A percentile compares a stretch with the other conserved stretches of the same genome.
Evolutionary conservation across 2,888 invertebrate species (phyloP).

Genomic region (Rhamphomyia laevipes): DNA sequence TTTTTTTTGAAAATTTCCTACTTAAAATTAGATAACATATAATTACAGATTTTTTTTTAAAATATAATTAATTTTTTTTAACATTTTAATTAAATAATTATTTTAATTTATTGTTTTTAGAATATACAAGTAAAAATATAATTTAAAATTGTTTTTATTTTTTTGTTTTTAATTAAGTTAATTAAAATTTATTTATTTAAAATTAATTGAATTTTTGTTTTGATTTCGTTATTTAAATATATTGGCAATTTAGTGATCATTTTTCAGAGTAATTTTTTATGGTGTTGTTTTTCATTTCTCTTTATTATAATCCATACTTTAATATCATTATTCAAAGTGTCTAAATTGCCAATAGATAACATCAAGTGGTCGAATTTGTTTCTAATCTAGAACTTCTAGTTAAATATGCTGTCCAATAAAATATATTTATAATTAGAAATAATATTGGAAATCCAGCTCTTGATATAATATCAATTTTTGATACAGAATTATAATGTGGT

Average conservation of each 20-base stretch:
- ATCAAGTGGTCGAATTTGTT: constrained; percentile 32
- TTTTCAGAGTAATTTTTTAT: no score
- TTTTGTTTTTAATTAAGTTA: no score
- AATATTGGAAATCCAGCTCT: constrained; percentile 63
- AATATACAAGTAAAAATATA: background rate
- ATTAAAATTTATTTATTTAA: background rate
- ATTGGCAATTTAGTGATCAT: background rate
- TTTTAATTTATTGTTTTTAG: no score
- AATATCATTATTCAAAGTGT: no score
- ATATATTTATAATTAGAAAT: constrained; percentile 61
- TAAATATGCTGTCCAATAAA: constrained; percentile 69
- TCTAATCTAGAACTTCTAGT: constrained; percentile 42
- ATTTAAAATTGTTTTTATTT: background rate
- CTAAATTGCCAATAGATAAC: constrained; percentile 39
- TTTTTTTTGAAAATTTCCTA: background rate
- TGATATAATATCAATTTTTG: constrained; percentile 65
- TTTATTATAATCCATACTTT: no score
- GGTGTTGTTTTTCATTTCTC: no score
- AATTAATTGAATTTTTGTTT: background rate
- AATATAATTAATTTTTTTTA: background rate
- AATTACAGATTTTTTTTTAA: background rate
- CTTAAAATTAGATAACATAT: constrained; percentile 3
- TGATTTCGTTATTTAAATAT: background rate
- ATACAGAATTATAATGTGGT: constrained; percentile 65
- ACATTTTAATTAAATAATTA: background rate